phyloP scores from a whole-genome alignment of 1,140 invertebrate genomes.

The Steinernema khuongi region DNA sequence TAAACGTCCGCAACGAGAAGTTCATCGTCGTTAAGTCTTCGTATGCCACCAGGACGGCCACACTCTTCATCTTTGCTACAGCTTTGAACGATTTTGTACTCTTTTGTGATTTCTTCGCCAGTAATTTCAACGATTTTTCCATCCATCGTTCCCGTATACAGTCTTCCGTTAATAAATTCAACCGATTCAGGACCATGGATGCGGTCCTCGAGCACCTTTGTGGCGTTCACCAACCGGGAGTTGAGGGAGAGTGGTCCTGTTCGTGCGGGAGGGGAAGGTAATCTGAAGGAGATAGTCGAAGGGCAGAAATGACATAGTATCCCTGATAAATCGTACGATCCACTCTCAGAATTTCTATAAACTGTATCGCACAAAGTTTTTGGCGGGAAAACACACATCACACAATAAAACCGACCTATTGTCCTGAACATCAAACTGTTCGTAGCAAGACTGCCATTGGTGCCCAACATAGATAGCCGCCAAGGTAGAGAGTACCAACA shows the following conservation, averaged over 20 bases:
- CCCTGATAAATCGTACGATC: too few species aligned
- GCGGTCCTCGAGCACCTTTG: slow-evolving; percentile 44
- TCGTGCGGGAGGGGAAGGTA: background rate
- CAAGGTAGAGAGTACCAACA: too few species aligned
- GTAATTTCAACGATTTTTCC: slow-evolving; percentile 51
- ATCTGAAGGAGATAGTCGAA: too few species aligned
- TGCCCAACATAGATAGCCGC: too few species aligned
- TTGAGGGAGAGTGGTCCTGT: background rate
- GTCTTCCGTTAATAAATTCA: slow-evolving; percentile 24
- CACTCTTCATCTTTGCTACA: background rate
- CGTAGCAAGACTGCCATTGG: too few species aligned
- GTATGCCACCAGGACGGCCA: slow-evolving; percentile 48
- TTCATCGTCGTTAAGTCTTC: slow-evolving; percentile 41
- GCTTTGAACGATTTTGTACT: slow-evolving; percentile 33
- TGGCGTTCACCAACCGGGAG: slow-evolving; percentile 12
- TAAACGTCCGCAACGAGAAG: slow-evolving; percentile 54
- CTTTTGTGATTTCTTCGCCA: slow-evolving; percentile 41
- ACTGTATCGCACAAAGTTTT: too few species aligned
- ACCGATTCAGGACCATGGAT: slow-evolving; percentile 51
- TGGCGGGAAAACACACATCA: too few species aligned
- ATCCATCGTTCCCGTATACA: slow-evolving; percentile 49
- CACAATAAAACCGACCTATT: too few species aligned
- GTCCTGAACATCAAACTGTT: too few species aligned
- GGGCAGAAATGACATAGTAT: too few species aligned
- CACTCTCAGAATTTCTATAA: too few species aligned